Conservation (phyloP, 2,113 vertebrate species). For the Pandion haliaetus region DNA sequence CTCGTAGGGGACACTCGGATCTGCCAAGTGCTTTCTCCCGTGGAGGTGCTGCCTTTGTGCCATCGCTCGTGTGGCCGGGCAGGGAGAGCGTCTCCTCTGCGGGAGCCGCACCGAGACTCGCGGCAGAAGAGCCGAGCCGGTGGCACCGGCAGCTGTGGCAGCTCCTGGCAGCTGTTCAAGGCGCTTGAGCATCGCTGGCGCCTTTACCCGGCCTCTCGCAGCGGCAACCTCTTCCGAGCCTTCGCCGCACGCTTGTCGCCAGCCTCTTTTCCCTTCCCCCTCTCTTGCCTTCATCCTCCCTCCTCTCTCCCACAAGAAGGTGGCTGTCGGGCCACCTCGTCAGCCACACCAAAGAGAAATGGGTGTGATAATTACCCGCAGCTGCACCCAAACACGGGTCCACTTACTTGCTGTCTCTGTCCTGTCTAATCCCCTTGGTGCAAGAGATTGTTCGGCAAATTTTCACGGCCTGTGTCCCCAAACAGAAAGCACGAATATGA, state of each 20-base stretch:
- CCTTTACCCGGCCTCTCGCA: background rate
- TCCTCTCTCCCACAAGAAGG: background rate
- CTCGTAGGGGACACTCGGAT: fast-evolving
- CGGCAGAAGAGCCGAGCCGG: background rate
- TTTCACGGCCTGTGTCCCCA: fast-evolving
- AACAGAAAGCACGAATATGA: background rate
- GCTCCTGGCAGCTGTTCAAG: background rate
- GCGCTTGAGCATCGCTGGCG: fast-evolving
- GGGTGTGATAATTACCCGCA: background rate
- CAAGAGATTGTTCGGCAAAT: background rate
- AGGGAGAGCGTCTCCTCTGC: background rate
- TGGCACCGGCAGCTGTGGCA: background rate
- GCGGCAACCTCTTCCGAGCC: background rate
- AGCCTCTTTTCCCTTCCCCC: background rate
- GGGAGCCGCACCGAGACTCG: fast-evolving
- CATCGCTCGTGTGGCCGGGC: fast-evolving
- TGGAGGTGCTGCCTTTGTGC: background rate
- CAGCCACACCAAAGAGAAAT: background rate
- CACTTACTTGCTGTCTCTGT: background rate
- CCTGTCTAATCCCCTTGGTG: background rate
- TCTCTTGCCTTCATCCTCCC: background rate
- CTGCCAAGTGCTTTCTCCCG: background rate
- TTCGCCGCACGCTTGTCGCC: fast-evolving
- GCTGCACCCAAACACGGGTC: background rate
- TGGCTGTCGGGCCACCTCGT: background rate